These are phyloP conservation scores for Amazonetta brasiliensis DNA, from an alignment of 2,797 vertebrate species.

Conservation along the genomic window DNA sequence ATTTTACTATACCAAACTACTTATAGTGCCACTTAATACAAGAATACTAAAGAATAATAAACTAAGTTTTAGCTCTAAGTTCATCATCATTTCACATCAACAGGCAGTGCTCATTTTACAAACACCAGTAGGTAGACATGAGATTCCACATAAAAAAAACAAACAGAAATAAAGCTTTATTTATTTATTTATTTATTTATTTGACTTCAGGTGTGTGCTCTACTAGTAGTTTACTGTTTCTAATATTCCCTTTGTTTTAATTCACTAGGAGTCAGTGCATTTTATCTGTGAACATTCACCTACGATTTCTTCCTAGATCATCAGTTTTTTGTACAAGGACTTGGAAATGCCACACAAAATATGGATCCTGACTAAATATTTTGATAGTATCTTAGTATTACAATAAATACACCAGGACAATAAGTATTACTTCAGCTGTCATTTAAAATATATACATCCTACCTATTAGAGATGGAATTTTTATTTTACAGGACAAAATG, in stretches of 20 bases:
- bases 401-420: not conserved
- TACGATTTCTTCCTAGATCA: not conserved
- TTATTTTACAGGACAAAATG: not conserved
- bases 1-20: not conserved
- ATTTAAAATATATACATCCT: not conserved
- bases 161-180: not conserved
- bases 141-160: fast-evolving
- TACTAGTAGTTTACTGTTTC: not conserved
- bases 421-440: not conserved
- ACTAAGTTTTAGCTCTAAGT: not conserved
- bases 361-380: not conserved
- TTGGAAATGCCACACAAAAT: not conserved
- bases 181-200: too few relatives aligned
- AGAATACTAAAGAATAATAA: not conserved
- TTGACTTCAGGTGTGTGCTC: not conserved
- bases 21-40: not conserved
- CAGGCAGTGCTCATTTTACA: not conserved
- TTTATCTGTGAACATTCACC: not conserved
- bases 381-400: not conserved
- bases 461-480: not conserved
- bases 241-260: not conserved
- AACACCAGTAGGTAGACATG: not conserved
- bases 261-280: not conserved
- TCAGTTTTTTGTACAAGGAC: not conserved
- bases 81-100: not conserved